Percentiles rank a stretch among this genome's conserved stretches.
Evolutionary conservation across 2,113 vertebrate species (phyloP).

Genomic region (Anser cygnoides): DNA sequence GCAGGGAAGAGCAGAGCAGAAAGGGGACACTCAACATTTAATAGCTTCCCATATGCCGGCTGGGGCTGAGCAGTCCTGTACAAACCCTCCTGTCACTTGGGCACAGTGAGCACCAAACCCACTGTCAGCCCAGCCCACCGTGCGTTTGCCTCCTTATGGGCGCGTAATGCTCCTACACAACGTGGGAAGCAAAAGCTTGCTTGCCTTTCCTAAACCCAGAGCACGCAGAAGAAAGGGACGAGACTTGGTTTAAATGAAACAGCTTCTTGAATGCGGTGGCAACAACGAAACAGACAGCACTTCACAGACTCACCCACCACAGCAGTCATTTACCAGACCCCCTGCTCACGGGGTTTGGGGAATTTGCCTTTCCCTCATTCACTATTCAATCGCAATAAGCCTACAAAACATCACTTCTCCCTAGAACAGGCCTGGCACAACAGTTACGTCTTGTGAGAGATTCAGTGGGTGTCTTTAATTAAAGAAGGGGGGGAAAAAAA

Average conservation of each 20-base stretch:
- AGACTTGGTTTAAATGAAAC: background rate
- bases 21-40: rapidly evolving
- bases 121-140: background rate
- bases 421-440: background rate
- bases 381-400: background rate
- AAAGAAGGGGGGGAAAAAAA: background rate
- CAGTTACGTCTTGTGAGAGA: background rate
- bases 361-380: background rate
- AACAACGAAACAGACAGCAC: background rate
- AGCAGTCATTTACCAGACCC: background rate
- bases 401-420: background rate
- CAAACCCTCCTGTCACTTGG: background rate
- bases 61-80: rapidly evolving
- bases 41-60: background rate
- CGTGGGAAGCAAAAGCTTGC: background rate
- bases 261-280: background rate
- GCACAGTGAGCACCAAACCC: background rate
- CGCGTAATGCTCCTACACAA: rapidly evolving
- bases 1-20: background rate
- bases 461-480: background rate
- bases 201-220: background rate
- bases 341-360: background rate
- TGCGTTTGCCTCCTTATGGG: rapidly evolving
- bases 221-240: background rate
- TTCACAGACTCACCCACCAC: rapidly evolving